These are phyloP conservation scores for Harlomillsia oculata DNA, from an alignment of 1,140 invertebrate genomes.

Conservation along the genomic window DNA sequence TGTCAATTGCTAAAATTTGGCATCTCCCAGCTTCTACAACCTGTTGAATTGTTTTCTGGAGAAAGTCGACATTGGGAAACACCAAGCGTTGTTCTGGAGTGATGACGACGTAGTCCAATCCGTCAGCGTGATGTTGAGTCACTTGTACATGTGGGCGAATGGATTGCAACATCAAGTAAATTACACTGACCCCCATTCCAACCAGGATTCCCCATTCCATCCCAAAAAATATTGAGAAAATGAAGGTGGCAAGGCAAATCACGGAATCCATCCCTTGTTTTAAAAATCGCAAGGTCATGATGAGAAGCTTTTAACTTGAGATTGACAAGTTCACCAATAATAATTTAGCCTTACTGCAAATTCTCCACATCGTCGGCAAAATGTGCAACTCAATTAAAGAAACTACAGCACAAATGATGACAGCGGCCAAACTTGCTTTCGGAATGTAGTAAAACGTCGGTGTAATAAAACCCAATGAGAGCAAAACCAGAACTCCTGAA, in stretches of 20 bases:
- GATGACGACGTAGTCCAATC: not conserved
- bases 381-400: slow-evolving; percentile 86
- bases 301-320: not conserved
- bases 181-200: slow-evolving; percentile 71
- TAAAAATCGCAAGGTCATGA: slow-evolving; percentile 16
- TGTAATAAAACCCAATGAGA: slow-evolving; percentile 27
- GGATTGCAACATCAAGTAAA: slow-evolving; percentile 57
- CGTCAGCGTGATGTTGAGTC: not conserved
- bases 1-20: not conserved
- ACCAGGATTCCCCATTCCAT: slow-evolving; percentile 83
- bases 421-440: slow-evolving; percentile 41
- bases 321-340: not conserved
- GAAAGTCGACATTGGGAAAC: slow-evolving; percentile 14
- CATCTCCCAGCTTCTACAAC: not conserved
- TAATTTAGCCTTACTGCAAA: slow-evolving; percentile 52
- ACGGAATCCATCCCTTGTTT: slow-evolving; percentile 61
- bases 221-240: slow-evolving; percentile 67
- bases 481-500: slow-evolving; percentile 25
- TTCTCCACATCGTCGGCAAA: slow-evolving; percentile 74
- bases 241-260: slow-evolving; percentile 66
- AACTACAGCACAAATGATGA: slow-evolving; percentile 72
- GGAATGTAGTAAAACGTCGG: slow-evolving; percentile 38
- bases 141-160: slow-evolving; percentile 17
- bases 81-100: slow-evolving; percentile 7
- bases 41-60: slow-evolving; percentile 4